Base-by-base conservation (phyloP, 2,113 vertebrate genomes). In the Excalfactoria chinensis region DNA sequence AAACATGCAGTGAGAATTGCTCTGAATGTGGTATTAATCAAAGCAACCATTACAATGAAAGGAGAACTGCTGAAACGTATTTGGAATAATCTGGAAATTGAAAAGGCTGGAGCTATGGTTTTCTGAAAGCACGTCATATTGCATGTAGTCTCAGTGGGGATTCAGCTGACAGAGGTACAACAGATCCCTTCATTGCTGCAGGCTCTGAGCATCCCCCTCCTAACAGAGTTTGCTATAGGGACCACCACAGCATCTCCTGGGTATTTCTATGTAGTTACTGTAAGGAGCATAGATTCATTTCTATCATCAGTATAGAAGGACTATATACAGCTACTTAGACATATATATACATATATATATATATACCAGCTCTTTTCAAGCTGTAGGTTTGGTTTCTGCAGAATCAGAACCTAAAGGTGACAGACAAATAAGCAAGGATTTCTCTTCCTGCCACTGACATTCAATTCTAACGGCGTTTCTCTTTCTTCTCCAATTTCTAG, bases 401-500 rank as follows among this genome's bases (percentile, higher is more conserved):
- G 59, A 41, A 26, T 4, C 26, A 7, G 62, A 74, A 23, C 18
- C 10, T 3, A 1, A 18, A 37, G 18, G 12, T 32, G 62, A 1
- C 4, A 12, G 55, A 15, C 28, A 30, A 67, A 11, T 13, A 1
- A 1, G 1, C 11, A 0, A 4, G 23, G 32, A 23, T 8, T 60
- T 41, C 2, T 71, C 22, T 56, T 17, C 16, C 22, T 49, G n/a
- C 53, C 62, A 30, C 60, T 19, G 34, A 20, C 14, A 1, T 58
- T 1, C 37, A 51, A 7, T 60, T 49, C 56, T 83, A 34, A 59
- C 81, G 1, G 8, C 5, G 0, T 15, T 78, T 40, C 17, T 20
- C 3, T 68, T 90, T 74, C 80, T 37, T 21, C 2, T 41, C 77
- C 28, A 2, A 37, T 89, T 93, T 85, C 18, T 91, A 99, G 99